Conservation (phyloP, 2,113 vertebrate species). For the Pelobates fuscus region DNA sequence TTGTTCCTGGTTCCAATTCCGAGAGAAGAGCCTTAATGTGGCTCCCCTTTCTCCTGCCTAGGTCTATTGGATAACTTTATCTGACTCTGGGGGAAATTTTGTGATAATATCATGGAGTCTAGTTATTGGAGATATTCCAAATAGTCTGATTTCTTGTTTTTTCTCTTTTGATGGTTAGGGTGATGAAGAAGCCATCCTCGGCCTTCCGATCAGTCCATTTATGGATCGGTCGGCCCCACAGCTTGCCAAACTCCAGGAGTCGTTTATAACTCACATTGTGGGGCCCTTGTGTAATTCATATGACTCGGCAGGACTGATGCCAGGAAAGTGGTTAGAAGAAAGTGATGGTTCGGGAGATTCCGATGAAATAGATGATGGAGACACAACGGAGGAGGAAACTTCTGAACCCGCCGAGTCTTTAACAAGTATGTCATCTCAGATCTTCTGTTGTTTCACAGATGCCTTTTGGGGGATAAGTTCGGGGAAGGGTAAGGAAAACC, state of each 20-base stretch:
- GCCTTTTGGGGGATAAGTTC: conserved; percentile 28
- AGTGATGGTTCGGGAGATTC: conserved; percentile 76
- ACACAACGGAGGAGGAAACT: conserved; percentile 73
- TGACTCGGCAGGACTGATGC: conserved; percentile 88
- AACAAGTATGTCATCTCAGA: conserved; percentile 61
- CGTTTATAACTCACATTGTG: conserved; percentile 98
- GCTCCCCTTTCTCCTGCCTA: too few relatives aligned
- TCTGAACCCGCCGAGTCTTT: conserved; percentile 79
- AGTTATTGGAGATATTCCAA: too few relatives aligned
- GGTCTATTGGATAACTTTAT: too few relatives aligned
- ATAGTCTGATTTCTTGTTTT: background rate
- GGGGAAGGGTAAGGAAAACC: conserved; percentile 26
- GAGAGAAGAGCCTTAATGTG: too few relatives aligned
- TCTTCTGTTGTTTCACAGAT: conserved; percentile 42
- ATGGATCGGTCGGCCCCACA: conserved; percentile 96
- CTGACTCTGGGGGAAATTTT: too few relatives aligned
- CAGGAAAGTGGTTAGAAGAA: conserved; percentile 86
- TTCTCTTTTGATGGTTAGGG: conserved; percentile 70
- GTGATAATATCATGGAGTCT: too few relatives aligned
- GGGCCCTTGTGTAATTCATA: conserved; percentile 95
- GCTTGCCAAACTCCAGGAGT: conserved; percentile 95
- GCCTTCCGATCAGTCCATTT: conserved; percentile 93
- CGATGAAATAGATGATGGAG: conserved; percentile 69
- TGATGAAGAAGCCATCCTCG: conserved; percentile 91
- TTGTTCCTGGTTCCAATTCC: too few relatives aligned